Percentiles rank a stretch among this genome's conserved stretches.
Conservation (phyloP, 2,797 vertebrate genomes). For the Dermochelys coriacea region DNA sequence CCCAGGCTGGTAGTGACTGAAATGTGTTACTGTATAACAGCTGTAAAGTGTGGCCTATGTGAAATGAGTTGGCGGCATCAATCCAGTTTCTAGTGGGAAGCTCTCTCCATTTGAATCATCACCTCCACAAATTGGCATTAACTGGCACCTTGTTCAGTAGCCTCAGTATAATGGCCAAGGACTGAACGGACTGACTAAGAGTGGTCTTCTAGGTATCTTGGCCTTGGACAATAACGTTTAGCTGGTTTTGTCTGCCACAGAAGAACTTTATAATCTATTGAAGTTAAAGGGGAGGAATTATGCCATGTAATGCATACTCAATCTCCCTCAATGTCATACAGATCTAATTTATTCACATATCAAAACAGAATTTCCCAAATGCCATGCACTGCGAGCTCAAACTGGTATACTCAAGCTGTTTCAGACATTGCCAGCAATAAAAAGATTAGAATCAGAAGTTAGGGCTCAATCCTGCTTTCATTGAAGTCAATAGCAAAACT, state of each 20-base stretch:
- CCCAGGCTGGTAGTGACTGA: neutral
- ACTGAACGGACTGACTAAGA: neutral
- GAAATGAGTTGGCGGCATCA: neutral
- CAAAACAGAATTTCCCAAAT: neutral
- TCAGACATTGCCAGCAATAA: accelerated
- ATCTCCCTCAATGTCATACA: neutral
- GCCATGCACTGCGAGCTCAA: neutral
- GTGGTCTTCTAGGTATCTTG: neutral
- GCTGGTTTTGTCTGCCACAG: neutral
- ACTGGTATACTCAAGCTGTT: neutral
- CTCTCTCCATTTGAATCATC: neutral
- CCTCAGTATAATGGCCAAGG: neutral
- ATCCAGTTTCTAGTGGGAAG: neutral
- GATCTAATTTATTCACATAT: neutral
- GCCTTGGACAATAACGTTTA: neutral
- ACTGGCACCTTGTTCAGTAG: accelerated
- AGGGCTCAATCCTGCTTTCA: neutral
- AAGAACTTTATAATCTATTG: neutral
- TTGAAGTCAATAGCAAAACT: neutral
- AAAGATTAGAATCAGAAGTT: accelerated
- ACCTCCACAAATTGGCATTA: neutral
- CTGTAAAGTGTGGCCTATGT: neutral
- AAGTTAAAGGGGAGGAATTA: neutral
- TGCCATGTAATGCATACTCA: accelerated
- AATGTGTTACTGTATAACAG: neutral